Conservation (phyloP, 2,113 vertebrate species). For the Ochotona curzoniae region DNA sequence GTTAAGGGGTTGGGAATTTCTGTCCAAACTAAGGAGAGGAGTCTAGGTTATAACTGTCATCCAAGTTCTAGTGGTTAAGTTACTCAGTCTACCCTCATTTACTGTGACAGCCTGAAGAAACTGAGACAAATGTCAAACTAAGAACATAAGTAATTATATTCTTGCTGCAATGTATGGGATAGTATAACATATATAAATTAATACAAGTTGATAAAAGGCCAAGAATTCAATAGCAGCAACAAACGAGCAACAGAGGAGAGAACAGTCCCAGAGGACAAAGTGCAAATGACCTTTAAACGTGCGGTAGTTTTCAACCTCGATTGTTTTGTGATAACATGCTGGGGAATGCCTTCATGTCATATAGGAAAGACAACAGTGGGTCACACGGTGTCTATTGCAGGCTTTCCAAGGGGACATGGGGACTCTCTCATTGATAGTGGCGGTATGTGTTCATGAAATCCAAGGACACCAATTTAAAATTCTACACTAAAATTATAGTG, state of each 20-base stretch:
- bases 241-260: neutral
- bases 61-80: neutral
- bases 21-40: neutral
- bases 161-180: neutral
- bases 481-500: slow-evolving; percentile 5
- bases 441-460: neutral
- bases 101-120: neutral
- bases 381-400: neutral
- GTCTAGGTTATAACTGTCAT: neutral
- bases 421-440: neutral
- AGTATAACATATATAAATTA: neutral
- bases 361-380: neutral
- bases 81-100: neutral
- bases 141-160: neutral
- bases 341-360: neutral
- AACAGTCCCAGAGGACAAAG: neutral
- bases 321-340: neutral
- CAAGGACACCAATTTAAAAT: slow-evolving; percentile 30
- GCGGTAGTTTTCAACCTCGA: neutral
- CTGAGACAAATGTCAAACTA: neutral
- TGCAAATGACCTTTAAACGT: neutral
- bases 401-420: neutral
- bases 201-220: neutral
- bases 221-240: neutral
- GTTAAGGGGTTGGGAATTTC: neutral